phyloP scores from a whole-genome alignment of 2,888 invertebrate species.

The Scaptomyza cyrtandrae region DNA sequence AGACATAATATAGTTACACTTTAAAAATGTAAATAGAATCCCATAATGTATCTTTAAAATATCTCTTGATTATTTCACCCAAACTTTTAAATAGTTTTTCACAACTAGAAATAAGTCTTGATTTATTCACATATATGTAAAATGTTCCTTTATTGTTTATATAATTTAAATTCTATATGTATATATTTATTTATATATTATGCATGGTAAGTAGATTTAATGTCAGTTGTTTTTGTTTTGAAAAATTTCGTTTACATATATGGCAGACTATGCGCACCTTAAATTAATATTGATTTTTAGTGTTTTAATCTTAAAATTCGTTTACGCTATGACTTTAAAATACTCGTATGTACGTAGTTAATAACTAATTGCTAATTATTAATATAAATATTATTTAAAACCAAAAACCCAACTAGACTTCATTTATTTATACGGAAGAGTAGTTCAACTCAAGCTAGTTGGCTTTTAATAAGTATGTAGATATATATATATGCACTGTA shows the following conservation, averaged over 20 bases:
- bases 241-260: slow-evolving; percentile 74
- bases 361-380: slow-evolving; percentile 71
- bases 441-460: slow-evolving; percentile 68
- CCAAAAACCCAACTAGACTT: slow-evolving; percentile 64
- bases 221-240: slow-evolving; percentile 62
- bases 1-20: no score
- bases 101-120: slow-evolving; percentile 7
- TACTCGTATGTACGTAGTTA: slow-evolving; percentile 71
- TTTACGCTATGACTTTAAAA: slow-evolving; percentile 77
- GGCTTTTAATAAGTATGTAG: slow-evolving; percentile 37
- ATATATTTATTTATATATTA: slow-evolving; percentile 54
- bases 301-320: slow-evolving; percentile 71
- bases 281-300: slow-evolving; percentile 58
- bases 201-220: slow-evolving; percentile 66
- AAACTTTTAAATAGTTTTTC: neutral
- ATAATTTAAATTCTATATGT: slow-evolving; percentile 77
- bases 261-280: slow-evolving; percentile 69
- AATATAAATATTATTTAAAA: slow-evolving; percentile 41
- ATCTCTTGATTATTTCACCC: no score
- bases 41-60: no score
- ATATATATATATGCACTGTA: slow-evolving; percentile 36
- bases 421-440: slow-evolving; percentile 70
- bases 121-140: slow-evolving; percentile 69
- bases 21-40: no score
- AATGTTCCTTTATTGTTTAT: slow-evolving; percentile 78